These are phyloP conservation scores for Antennarius maculatus DNA, from an alignment of 2,797 vertebrate genomes.

Conservation along the genomic window DNA sequence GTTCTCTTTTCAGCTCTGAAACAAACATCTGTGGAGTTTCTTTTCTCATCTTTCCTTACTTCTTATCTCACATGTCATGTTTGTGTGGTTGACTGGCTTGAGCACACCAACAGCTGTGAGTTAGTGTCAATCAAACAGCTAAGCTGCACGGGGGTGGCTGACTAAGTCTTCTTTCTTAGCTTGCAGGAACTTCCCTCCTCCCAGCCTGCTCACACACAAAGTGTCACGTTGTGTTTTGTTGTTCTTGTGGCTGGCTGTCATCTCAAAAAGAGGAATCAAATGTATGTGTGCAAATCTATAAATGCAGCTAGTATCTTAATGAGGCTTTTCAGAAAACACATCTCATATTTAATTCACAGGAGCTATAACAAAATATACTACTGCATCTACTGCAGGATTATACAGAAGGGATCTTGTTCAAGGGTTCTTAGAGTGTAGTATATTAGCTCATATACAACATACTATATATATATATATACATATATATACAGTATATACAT, in stretches of 20 bases:
- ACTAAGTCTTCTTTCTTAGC: constrained; percentile 68
- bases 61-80: constrained; percentile 45
- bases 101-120: constrained; percentile 55
- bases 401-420: not conserved
- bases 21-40: constrained; percentile 53
- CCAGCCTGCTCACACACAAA: constrained; percentile 41
- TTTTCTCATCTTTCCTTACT: constrained; percentile 9
- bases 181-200: constrained; percentile 58
- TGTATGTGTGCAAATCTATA: not conserved
- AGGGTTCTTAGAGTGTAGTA: not conserved
- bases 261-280: constrained; percentile 19
- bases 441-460: constrained; percentile 2
- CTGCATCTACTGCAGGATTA: not conserved
- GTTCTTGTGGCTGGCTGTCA: constrained; percentile 22
- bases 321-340: constrained; percentile 1
- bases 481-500: too few species aligned
- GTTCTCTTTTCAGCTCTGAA: constrained; percentile 27
- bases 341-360: not conserved
- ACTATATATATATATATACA: too few species aligned
- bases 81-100: constrained; percentile 43
- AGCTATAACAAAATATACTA: not conserved
- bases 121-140: constrained; percentile 49
- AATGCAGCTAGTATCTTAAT: not conserved
- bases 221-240: constrained; percentile 61
- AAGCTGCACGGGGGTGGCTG: constrained; percentile 63